Conservation (phyloP, 2,797 vertebrate genomes). For the Microctenopoma lineatum region DNA sequence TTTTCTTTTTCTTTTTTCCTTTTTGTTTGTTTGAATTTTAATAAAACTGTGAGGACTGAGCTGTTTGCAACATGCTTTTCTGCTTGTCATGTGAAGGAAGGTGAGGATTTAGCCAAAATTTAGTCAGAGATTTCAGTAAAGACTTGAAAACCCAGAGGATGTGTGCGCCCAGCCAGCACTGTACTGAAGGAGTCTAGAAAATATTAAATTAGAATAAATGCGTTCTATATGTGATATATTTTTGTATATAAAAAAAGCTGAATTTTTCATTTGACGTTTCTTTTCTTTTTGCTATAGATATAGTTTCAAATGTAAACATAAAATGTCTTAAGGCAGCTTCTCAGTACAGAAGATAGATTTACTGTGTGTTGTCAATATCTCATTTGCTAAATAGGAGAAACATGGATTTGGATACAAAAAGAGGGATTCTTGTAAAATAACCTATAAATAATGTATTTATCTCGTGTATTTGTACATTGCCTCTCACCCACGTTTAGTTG, state of each 20-base stretch:
- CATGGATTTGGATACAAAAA: constrained; percentile 86
- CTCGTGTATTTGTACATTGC: constrained; percentile 96
- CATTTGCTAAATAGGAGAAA: constrained; percentile 91
- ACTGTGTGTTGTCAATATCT: constrained; percentile 87
- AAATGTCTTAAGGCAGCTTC: constrained; percentile 94
- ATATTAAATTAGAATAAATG: constrained; percentile 88
- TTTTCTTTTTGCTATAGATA: constrained; percentile 79
- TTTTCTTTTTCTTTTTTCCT: constrained; percentile 25
- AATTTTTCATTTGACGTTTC: constrained; percentile 85
- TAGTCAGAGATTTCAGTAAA: constrained; percentile 66
- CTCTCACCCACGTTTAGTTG: constrained; percentile 88
- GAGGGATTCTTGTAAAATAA: constrained; percentile 94
- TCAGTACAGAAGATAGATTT: constrained; percentile 86
- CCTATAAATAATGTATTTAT: constrained; percentile 99
- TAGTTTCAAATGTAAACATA: constrained; percentile 94
- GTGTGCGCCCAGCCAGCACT: constrained; percentile 87
- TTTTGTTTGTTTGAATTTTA: constrained; percentile 70
- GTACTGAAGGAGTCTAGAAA: constrained; percentile 88
- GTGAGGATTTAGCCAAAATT: constrained; percentile 67
- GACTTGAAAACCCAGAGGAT: constrained; percentile 79
- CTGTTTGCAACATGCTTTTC: constrained; percentile 82
- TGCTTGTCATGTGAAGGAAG: constrained; percentile 73
- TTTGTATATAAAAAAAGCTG: constrained; percentile 94
- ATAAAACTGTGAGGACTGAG: constrained; percentile 84
- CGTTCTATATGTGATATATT: constrained; percentile 91